Evolutionary conservation across 2,113 vertebrate species (phyloP).

Genomic region (Bothrops jararaca): DNA sequence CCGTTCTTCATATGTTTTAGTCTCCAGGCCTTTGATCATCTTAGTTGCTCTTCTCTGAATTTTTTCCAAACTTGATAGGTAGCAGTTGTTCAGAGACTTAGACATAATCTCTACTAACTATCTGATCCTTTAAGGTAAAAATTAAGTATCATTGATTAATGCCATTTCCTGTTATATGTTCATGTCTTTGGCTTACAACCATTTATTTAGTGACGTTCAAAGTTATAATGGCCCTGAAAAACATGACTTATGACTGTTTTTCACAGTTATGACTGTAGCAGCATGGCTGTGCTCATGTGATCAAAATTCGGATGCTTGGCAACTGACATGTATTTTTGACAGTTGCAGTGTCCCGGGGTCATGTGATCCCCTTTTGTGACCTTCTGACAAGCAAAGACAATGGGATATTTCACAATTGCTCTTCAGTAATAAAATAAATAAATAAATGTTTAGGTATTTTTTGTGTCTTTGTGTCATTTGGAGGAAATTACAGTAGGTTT

Average conservation of each 20-base stretch:
- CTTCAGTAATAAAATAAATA: neutral
- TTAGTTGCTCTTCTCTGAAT: too few species aligned
- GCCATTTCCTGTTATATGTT: neutral
- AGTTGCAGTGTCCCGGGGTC: neutral
- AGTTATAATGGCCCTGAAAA: neutral
- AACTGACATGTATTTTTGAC: neutral
- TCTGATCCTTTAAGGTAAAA: neutral
- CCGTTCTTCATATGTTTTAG: too few species aligned
- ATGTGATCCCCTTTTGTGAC: neutral
- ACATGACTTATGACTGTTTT: neutral
- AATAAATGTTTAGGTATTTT: neutral
- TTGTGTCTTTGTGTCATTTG: neutral
- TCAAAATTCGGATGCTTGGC: neutral
- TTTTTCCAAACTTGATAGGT: too few species aligned
- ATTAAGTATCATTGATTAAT: neutral
- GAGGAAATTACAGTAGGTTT: neutral
- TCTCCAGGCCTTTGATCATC: too few species aligned
- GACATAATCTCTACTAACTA: neutral
- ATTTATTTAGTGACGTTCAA: neutral
- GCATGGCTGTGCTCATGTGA: neutral
- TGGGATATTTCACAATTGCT: neutral
- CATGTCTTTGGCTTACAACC: neutral
- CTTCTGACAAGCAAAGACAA: neutral
- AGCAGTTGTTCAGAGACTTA: neutral
- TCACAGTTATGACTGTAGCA: neutral